Evolutionary conservation across 2,888 invertebrate species (phyloP), one percentile per base, ranked within the genome.

Genomic region (Timandra comae): DNA sequence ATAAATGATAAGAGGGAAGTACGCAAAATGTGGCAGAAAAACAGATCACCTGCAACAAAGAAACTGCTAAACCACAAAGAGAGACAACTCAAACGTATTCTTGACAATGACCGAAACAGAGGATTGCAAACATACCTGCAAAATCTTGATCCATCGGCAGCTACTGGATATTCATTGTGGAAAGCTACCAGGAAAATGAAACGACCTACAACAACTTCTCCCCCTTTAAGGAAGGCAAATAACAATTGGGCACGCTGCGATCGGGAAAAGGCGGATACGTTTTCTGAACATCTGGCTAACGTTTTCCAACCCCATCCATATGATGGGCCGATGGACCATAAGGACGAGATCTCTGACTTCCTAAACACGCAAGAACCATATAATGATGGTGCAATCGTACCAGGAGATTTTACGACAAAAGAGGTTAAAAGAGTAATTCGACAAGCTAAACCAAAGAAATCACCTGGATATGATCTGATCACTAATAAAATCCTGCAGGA

Each of bases 121-220:
- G 7, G 8, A 1, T 3, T 26, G 7, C 7, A 16, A 8, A 10
- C 0, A 10, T 38, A 32, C 9, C 29, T 49, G 2, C 9, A 8
- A 8, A 33, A 12, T 5, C 32, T 49, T 1, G 38, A 43, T 22
- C 29, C 39, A 4, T 42, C 41, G 2, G 3, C 24, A 20, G 13
- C 33, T 7, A 40, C 38, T 2, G 35, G 46, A 2, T 44, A 48
- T 12, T 46, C 47, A 2, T 37, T 52, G 1, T 47, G 46, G 46
- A 47, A 52, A 30, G 35, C 38, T 3, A 41, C 42, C n/a, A 46
- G 38, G 33, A 39, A 32, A 2, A 19, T 39, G 1, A 46, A 45
- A 22, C 25, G 30, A 21, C 43, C 47, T 2, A 34, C 19, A 20
- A 9, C n/a, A 5, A 8, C 6, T 1, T 6, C 19, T 3, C 12